These are phyloP conservation scores for Machaerirhynchus nigripectus DNA, from an alignment of 2,113 vertebrate species.

Conservation along the genomic window DNA sequence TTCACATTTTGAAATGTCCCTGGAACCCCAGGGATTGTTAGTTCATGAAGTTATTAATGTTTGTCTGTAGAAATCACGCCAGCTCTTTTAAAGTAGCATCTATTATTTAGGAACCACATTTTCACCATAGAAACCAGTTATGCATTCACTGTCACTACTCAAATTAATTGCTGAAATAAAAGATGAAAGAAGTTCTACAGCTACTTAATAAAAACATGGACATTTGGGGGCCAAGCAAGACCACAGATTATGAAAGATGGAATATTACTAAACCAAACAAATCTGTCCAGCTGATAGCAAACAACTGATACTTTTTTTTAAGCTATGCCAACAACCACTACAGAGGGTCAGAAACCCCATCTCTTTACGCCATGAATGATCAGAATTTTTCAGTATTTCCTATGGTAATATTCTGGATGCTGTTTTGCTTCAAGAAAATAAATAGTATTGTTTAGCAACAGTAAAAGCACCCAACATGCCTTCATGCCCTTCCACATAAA, in stretches of 20 bases:
- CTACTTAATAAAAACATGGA: conserved; percentile 53
- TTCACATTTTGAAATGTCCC: background rate
- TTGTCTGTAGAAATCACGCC: background rate
- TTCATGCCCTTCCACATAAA: background rate
- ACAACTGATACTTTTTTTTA: background rate
- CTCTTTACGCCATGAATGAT: background rate
- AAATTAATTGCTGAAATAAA: conserved; percentile 23
- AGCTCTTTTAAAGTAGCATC: conserved; percentile 34
- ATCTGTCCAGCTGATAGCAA: conserved; percentile 39
- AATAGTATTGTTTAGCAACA: background rate
- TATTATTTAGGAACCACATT: conserved; percentile 19
- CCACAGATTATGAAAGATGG: conserved; percentile 29
- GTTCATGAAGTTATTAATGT: conserved; percentile 24
- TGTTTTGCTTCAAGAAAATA: background rate
- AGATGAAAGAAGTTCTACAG: conserved; percentile 37
- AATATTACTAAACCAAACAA: conserved; percentile 43
- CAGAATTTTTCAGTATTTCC: background rate
- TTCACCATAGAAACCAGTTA: conserved; percentile 44
- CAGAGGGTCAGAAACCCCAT: background rate
- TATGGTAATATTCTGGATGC: background rate
- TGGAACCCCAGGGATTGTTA: background rate
- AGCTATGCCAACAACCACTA: conserved; percentile 6
- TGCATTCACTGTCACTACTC: conserved; percentile 29
- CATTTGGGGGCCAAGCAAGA: conserved; percentile 37
- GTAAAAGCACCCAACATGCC: background rate